Evolutionary conservation across 1,140 invertebrate species (phyloP).

Genomic region (Sinella curviseta): DNA sequence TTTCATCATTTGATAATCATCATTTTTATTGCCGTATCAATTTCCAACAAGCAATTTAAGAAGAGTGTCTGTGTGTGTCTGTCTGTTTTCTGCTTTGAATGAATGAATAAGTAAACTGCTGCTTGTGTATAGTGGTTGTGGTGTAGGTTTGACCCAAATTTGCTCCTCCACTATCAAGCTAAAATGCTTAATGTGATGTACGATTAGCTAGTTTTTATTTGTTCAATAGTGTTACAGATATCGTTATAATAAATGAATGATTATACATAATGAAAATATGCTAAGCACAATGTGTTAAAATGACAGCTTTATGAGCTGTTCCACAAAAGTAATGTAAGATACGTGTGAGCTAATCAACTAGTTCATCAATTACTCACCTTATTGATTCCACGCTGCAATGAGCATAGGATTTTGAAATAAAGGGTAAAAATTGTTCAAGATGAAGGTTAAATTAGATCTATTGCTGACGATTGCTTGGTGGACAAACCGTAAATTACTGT

Average conservation of each 20-base stretch:
- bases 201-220: neutral
- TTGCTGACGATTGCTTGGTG: too few species aligned
- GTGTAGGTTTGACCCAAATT: neutral
- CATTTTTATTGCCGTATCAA: neutral
- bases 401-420: too few species aligned
- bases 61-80: neutral
- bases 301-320: neutral
- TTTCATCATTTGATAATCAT: neutral
- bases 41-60: neutral
- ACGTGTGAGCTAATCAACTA: neutral
- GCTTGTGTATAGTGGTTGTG: neutral
- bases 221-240: neutral
- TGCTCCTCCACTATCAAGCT: neutral
- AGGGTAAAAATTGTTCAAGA: too few species aligned
- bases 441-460: too few species aligned
- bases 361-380: too few species aligned
- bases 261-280: neutral
- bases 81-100: too few species aligned
- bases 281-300: neutral
- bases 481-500: too few species aligned
- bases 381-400: too few species aligned
- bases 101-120: neutral
- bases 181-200: neutral
- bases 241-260: neutral
- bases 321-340: neutral